A percentile compares a stretch with the other conserved stretches of the same genome.
These are phyloP conservation scores for Flexamia atlantica DNA, from an alignment of 2,888 invertebrate genomes.

Conservation along the genomic window DNA sequence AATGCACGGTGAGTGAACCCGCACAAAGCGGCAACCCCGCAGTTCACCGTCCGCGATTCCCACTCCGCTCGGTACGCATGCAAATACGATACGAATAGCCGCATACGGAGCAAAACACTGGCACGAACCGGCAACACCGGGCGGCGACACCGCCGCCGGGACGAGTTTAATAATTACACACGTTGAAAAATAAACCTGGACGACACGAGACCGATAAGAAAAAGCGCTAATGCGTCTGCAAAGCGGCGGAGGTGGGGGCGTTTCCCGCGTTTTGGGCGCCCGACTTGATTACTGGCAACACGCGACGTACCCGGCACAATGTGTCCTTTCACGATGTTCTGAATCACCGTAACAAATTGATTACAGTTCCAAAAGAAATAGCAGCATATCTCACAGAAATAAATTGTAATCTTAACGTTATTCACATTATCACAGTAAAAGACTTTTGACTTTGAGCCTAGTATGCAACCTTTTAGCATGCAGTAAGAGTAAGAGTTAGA, in stretches of 20 bases:
- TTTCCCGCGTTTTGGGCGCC: constrained; percentile 35
- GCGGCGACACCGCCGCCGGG: neutral
- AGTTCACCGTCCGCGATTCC: constrained; percentile 43
- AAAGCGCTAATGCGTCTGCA: neutral
- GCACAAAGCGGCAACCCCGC: constrained; percentile 41
- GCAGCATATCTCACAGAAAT: too few species aligned
- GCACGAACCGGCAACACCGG: constrained; percentile 2
- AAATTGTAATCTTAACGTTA: too few species aligned
- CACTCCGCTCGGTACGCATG: constrained; percentile 25
- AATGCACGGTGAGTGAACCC: constrained; percentile 42
- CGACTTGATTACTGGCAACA: constrained; percentile 7
- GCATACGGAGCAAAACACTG: neutral
- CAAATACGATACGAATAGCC: constrained; percentile 33
- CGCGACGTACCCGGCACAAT: constrained; percentile 10
- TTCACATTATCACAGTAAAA: too few species aligned
- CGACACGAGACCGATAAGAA: neutral
- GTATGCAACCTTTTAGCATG: too few species aligned
- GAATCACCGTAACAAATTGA: too few species aligned
- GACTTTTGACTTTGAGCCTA: too few species aligned
- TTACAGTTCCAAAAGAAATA: too few species aligned
- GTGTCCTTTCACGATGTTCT: neutral
- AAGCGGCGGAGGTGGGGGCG: neutral
- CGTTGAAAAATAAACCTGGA: too few species aligned
- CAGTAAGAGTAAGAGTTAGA: too few species aligned
- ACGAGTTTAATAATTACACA: neutral